These are phyloP conservation scores for Microdon myrmicae DNA, from an alignment of 2,888 invertebrate genomes.

Conservation along the genomic window DNA sequence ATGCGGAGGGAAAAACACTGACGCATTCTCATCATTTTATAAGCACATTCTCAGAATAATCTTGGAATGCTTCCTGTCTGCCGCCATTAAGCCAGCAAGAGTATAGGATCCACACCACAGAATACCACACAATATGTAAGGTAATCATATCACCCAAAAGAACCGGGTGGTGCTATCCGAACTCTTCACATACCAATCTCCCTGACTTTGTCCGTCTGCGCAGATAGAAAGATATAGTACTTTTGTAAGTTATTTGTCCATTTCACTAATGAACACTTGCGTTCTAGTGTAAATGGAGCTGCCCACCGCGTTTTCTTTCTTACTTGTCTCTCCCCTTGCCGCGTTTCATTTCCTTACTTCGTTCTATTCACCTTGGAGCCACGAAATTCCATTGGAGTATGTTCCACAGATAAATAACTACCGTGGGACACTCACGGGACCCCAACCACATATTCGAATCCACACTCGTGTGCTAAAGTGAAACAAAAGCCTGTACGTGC, in stretches of 20 bases:
- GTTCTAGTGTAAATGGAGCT: constrained; percentile 1
- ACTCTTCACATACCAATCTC: constrained; percentile 40
- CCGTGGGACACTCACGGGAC: constrained; percentile 4
- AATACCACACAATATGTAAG: constrained; percentile 22
- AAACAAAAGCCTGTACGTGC: constrained; percentile 33
- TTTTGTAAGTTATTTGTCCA: constrained; percentile 41
- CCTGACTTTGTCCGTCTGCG: constrained; percentile 7
- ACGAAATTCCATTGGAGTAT: constrained; percentile 30
- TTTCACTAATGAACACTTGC: constrained; percentile 39
- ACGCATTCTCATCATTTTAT: constrained; percentile 28
- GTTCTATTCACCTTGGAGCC: constrained; percentile 5
- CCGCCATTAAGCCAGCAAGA: constrained; percentile 30
- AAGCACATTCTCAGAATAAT: constrained; percentile 45
- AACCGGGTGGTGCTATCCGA: constrained; percentile 4
- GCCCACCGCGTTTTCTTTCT: not conserved
- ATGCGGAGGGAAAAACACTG: constrained; percentile 38
- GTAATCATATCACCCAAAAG: constrained; percentile 8
- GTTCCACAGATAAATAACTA: constrained; percentile 13
- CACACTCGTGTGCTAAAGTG: constrained; percentile 4
- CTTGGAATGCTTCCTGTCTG: constrained; percentile 51
- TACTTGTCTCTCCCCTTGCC: constrained; percentile 9
- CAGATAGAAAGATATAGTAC: constrained; percentile 36
- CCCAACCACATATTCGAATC: constrained; percentile 10
- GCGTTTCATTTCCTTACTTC: not conserved
- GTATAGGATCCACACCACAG: constrained; percentile 18